phyloP scores from a whole-genome alignment of 2,113 vertebrate genomes.

The Sclerurus mexicanus region DNA sequence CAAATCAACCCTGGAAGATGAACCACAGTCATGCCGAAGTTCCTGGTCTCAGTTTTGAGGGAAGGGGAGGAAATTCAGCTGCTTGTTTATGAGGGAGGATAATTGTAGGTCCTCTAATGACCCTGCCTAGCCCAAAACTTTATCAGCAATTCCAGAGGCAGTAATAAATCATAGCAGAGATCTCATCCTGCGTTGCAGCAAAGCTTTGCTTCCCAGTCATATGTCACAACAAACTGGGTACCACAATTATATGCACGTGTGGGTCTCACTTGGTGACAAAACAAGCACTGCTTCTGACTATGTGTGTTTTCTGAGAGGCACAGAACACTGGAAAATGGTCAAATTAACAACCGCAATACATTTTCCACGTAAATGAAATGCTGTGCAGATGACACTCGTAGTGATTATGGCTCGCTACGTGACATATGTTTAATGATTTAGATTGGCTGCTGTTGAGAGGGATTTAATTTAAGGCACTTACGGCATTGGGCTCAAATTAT shows the following conservation, averaged over 20 bases:
- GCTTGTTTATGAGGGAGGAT: neutral
- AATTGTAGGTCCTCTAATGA: neutral
- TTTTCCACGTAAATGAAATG: neutral
- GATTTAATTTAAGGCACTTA: constrained; percentile 65
- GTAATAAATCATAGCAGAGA: neutral
- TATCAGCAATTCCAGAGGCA: neutral
- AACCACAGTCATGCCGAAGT: neutral
- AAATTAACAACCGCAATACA: neutral
- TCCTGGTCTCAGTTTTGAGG: neutral
- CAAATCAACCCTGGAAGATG: neutral
- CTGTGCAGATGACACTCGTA: neutral
- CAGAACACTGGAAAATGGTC: neutral
- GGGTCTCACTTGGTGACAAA: neutral
- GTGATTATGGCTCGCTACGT: constrained; percentile 5
- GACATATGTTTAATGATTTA: constrained; percentile 47
- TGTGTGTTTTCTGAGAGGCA: neutral
- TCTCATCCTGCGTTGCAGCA: neutral
- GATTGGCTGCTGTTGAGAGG: constrained; percentile 53
- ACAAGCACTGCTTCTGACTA: neutral
- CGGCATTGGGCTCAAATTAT: constrained; percentile 42
- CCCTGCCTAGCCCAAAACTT: neutral
- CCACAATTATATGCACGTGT: neutral
- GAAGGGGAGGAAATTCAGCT: neutral
- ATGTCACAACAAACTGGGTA: neutral
- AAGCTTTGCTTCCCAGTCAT: neutral